phyloP scores from a whole-genome alignment of 2,888 invertebrate genomes.

The Tetranychus truncatus region DNA sequence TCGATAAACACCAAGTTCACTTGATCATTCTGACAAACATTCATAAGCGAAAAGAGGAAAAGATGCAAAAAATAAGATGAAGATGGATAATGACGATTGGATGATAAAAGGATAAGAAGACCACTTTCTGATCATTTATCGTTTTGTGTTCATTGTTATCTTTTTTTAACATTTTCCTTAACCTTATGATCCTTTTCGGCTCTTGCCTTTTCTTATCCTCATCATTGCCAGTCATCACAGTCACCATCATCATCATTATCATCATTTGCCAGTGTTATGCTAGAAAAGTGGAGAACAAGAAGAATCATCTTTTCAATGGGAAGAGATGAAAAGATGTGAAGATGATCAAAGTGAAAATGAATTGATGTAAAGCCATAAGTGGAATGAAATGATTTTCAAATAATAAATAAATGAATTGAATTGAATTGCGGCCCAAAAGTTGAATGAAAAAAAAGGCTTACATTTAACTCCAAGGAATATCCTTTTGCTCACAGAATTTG shows the following conservation, averaged over 20 bases:
- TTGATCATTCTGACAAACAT: neutral
- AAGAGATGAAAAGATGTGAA: neutral
- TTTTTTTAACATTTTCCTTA: neutral
- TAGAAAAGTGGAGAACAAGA: neutral
- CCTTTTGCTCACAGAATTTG: conserved; percentile 30
- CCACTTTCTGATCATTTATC: conserved; percentile 4
- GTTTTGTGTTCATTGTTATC: conserved; percentile 3
- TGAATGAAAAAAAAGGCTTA: conserved; percentile 26
- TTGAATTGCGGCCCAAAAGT: neutral
- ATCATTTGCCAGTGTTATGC: neutral
- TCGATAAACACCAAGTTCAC: neutral
- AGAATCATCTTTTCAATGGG: neutral
- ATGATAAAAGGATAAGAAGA: neutral
- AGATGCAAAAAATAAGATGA: conserved; percentile 11
- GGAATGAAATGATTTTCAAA: neutral
- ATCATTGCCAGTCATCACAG: neutral
- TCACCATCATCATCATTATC: neutral
- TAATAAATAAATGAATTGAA: neutral
- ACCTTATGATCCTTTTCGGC: neutral
- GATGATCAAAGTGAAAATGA: neutral
- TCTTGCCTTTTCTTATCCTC: neutral
- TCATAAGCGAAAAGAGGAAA: conserved; percentile 5
- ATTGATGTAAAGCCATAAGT: neutral
- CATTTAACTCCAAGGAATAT: conserved; percentile 33
- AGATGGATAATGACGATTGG: conserved; percentile 11